These are phyloP conservation scores for Apostichopus californicus DNA, from an alignment of 35 echinoderm and acorn worm genomes.

Conservation along the genomic window DNA sequence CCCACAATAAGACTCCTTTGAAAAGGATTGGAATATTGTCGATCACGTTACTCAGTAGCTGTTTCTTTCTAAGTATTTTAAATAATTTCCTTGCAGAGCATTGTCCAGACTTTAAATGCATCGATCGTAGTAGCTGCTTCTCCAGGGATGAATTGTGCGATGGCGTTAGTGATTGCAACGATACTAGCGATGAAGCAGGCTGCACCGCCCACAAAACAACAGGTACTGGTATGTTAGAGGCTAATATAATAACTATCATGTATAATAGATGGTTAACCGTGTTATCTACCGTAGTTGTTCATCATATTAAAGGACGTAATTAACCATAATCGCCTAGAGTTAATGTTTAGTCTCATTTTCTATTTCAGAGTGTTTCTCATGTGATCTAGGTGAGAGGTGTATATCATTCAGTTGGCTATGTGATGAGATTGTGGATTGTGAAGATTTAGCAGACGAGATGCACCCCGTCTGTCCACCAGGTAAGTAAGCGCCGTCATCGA, in stretches of 20 bases:
- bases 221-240: background rate
- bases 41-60: too few relatives aligned
- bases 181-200: background rate
- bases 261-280: too few relatives aligned
- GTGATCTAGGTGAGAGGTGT: background rate
- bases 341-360: background rate
- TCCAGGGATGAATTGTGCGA: background rate
- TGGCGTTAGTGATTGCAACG: background rate
- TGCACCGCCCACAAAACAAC: background rate
- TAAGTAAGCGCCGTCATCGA: background rate
- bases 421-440: conserved; percentile 34
- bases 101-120: background rate
- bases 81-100: background rate
- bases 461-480: conserved; percentile 2
- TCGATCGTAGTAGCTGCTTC: background rate
- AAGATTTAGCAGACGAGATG: conserved; percentile 14
- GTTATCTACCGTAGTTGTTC: too few relatives aligned
- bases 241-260: too few relatives aligned
- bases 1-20: too few relatives aligned
- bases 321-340: too few relatives aligned
- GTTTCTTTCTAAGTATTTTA: too few relatives aligned
- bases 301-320: too few relatives aligned
- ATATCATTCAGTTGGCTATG: conserved; percentile 12
- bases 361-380: conserved; percentile 22
- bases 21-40: too few relatives aligned